Percentiles rank a stretch among this genome's conserved stretches.
Evolutionary conservation across 2,888 invertebrate genomes (phyloP).

Genomic region (Camponotus fellah): DNA sequence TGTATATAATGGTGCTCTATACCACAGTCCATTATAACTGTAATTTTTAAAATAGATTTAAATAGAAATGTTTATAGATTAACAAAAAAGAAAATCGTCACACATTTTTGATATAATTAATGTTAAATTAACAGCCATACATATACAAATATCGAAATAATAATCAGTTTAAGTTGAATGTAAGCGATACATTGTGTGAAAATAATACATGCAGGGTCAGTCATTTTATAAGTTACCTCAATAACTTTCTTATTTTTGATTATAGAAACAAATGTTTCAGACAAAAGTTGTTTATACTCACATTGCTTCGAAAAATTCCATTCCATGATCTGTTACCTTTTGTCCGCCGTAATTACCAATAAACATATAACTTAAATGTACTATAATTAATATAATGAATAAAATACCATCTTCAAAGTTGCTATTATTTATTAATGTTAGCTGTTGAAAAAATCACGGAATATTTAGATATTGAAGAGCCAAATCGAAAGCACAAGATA

Average conservation of each 20-base stretch:
- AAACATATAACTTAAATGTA: slow-evolving; percentile 11
- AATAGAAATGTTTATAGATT: background rate
- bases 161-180: background rate
- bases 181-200: background rate
- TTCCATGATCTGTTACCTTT: slow-evolving; percentile 14
- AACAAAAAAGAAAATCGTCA: background rate
- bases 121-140: background rate
- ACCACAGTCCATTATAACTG: slow-evolving; percentile 47
- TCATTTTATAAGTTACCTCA: no score
- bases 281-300: background rate
- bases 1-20: slow-evolving; percentile 11
- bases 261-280: no score
- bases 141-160: background rate
- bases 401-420: background rate
- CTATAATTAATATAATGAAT: background rate
- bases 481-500: no score
- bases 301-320: background rate
- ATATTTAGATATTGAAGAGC: no score
- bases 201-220: no score
- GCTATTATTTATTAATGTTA: background rate
- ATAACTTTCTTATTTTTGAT: no score
- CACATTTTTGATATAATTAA: background rate
- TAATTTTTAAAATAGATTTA: background rate
- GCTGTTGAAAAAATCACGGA: background rate
- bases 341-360: slow-evolving; percentile 6